Base-by-base conservation (phyloP, 2,888 invertebrate genomes). In the Leptinotarsa haldemani region DNA sequence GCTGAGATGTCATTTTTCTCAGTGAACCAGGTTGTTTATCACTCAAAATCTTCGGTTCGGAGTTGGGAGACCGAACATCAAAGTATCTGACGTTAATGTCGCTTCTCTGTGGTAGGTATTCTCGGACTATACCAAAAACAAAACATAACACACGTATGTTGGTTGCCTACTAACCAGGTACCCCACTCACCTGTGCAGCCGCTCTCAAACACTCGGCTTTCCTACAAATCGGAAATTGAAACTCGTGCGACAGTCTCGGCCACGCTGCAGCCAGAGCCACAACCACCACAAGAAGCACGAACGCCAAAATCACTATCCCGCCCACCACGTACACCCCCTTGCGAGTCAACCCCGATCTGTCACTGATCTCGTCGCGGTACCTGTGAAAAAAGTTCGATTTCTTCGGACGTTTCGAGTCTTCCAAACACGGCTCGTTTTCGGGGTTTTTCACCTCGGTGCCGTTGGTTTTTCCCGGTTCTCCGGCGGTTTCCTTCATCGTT, bases 201-300 rank as follows among this genome's bases (percentile, higher is more conserved):
- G 88, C 88, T 58, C 85, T 82, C 52, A 90, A 86, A 82, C 90
- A 90, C 7, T 88, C 85, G 0, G 88, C 84, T n/a, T 86, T 85
- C 69, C 83, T 83, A 80, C 90, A 90, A 65, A 88, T 84, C 13
- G 87, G 86, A 78, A 84, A 87, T 68, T 83, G 81, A 40, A 83
- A 80, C 65, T 84, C 82, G 77, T 87, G 87, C 3, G 86, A 86
- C 53, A 86, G 82, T 15, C 81, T 80, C 4, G 89, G 89, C 88
- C 89, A 89, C 22, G 87, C 80, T 47, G 86, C 85, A 20, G 85
- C 84, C 81, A 90, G 81, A 12, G 87, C 84, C 70, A 90, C 80
- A 53, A 90, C 84, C 58, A 87, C 83, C 63, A 90, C 80, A 25
- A 89, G 79, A 63, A 89, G 83, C 47, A 89, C 69, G 50, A 89